These are phyloP conservation scores for Onchidella celtica DNA, from an alignment of 2,888 invertebrate species.

Conservation along the genomic window DNA sequence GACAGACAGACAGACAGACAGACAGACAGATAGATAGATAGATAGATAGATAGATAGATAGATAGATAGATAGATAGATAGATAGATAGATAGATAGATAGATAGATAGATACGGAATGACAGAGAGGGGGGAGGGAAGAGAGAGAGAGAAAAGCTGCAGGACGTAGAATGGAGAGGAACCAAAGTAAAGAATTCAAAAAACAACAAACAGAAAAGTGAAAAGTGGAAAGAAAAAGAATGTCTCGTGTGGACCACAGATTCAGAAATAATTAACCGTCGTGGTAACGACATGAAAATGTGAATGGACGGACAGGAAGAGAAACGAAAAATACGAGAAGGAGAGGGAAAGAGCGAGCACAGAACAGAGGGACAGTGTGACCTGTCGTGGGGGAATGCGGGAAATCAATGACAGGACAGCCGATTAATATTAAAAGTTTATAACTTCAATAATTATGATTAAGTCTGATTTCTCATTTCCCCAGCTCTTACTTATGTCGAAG, in stretches of 20 bases:
- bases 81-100: slow-evolving; percentile 29
- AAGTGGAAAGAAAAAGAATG: background rate
- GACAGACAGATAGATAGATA: background rate
- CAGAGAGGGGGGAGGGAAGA: slow-evolving; percentile 7
- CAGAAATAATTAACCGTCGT: too few species aligned
- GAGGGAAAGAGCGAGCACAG: background rate
- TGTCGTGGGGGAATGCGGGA: too few species aligned
- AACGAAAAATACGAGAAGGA: background rate
- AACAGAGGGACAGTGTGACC: too few species aligned
- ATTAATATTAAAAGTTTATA: too few species aligned
- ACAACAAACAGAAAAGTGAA: background rate
- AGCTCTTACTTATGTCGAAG: too few species aligned
- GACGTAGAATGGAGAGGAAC: background rate
- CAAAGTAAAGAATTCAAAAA: background rate
- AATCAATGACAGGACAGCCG: too few species aligned
- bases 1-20: slow-evolving; percentile 14
- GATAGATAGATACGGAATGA: slow-evolving; percentile 24
- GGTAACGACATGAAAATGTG: background rate
- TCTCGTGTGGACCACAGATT: slow-evolving; percentile 6
- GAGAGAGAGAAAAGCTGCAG: background rate
- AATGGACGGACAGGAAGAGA: slow-evolving; percentile 7
- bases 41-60: slow-evolving; percentile 16
- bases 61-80: slow-evolving; percentile 21
- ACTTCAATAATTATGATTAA: too few species aligned
- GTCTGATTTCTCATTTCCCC: too few species aligned